These are phyloP conservation scores for Proterorhinus semilunaris DNA, from an alignment of 2,113 vertebrate genomes.

Conservation along the genomic window DNA sequence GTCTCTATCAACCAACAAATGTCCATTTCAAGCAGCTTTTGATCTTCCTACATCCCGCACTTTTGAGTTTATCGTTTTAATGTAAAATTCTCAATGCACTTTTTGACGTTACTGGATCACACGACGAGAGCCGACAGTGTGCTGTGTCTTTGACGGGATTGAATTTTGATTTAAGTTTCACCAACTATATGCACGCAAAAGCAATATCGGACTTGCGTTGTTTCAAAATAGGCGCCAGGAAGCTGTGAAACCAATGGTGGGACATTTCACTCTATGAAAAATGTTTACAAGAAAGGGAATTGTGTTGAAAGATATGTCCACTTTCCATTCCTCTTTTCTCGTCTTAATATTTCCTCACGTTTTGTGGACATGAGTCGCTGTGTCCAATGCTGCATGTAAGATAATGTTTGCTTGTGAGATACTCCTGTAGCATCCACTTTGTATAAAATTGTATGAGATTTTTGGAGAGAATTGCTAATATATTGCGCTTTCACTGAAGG, in stretches of 20 bases:
- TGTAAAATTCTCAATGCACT: constrained; percentile 28
- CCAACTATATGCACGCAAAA: constrained; percentile 31
- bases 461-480: constrained; percentile 21
- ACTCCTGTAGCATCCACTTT: constrained; percentile 11
- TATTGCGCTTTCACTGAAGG: constrained; percentile 24
- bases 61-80: constrained; percentile 13
- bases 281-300: constrained; percentile 71
- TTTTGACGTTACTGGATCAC: constrained; percentile 27
- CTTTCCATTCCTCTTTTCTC: constrained; percentile 32
- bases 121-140: constrained; percentile 16
- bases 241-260: constrained; percentile 30
- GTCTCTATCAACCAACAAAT: constrained; percentile 21
- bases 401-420: constrained; percentile 25
- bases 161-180: constrained; percentile 35
- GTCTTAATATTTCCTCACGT: background rate
- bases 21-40: constrained; percentile 26
- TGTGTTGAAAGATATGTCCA: constrained; percentile 31
- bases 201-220: constrained; percentile 53
- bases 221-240: constrained; percentile 6
- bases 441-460: constrained; percentile 15
- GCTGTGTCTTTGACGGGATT: constrained; percentile 26
- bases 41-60: constrained; percentile 29
- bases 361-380: constrained; percentile 21
- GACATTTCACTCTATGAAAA: constrained; percentile 37
- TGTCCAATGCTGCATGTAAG: constrained; percentile 25